These are phyloP conservation scores for Gasteruption jaculator DNA, from an alignment of 2,888 invertebrate species.

Conservation along the genomic window DNA sequence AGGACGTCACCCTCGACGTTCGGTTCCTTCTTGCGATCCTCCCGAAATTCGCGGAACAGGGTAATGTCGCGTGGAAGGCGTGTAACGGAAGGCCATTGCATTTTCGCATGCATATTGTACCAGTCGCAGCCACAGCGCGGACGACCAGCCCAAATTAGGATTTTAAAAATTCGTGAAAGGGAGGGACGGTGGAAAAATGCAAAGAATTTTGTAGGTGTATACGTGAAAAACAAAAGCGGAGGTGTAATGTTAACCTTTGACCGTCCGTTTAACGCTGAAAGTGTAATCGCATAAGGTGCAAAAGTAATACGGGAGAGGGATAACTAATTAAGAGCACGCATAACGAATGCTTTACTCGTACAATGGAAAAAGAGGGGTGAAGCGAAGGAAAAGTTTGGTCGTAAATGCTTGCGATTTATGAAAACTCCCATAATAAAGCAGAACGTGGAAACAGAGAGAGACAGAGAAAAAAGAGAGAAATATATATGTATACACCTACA, in stretches of 20 bases:
- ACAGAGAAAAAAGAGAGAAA: slow-evolving; percentile 2
- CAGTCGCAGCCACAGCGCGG: no score
- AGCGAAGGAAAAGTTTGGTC: slow-evolving; percentile 25
- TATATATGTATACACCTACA: no score
- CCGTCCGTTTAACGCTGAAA: slow-evolving; percentile 23
- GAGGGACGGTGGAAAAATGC: no score
- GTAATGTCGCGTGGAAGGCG: no score
- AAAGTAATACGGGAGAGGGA: slow-evolving; percentile 26
- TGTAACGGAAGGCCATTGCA: no score
- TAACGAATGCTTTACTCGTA: slow-evolving; percentile 23
- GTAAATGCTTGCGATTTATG: slow-evolving; percentile 36
- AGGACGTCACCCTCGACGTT: no score
- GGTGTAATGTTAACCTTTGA: no score
- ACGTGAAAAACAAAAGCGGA: background rate
- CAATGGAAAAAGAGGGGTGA: background rate
- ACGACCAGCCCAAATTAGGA: no score
- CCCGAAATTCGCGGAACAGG: no score
- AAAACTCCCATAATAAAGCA: slow-evolving; percentile 35
- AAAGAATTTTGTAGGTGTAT: background rate
- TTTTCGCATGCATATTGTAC: no score
- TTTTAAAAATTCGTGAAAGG: no score
- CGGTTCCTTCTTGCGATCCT: no score
- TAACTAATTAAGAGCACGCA: slow-evolving; percentile 35
- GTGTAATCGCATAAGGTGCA: slow-evolving; percentile 26
- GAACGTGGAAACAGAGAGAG: slow-evolving; percentile 28